These are phyloP conservation scores for Crypturellus undulatus DNA, from an alignment of 2,113 vertebrate species.

Conservation along the genomic window DNA sequence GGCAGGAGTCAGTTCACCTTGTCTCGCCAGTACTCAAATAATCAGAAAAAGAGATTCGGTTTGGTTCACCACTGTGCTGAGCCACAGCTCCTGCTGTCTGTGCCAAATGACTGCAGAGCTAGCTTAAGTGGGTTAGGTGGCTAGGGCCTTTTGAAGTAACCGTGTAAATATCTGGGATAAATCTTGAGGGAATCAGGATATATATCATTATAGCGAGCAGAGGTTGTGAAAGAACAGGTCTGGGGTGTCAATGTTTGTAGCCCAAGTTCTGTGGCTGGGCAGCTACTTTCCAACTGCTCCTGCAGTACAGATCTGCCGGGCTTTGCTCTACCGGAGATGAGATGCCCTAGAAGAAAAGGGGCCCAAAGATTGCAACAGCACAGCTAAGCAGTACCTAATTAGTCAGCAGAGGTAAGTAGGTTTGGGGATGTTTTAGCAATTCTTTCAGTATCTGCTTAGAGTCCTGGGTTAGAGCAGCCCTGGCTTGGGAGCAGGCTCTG, in stretches of 20 bases:
- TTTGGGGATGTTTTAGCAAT: neutral
- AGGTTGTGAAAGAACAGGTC: neutral
- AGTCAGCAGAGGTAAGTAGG: neutral
- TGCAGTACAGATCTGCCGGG: neutral
- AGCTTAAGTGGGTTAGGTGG: neutral
- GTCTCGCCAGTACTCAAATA: neutral
- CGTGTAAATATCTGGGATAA: neutral
- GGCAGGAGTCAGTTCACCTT: neutral
- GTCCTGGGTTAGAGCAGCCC: neutral
- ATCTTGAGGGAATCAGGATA: neutral
- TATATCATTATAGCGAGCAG: neutral
- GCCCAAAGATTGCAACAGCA: neutral
- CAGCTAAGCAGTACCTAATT: too few relatives aligned
- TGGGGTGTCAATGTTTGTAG: neutral
- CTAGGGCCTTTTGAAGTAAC: neutral
- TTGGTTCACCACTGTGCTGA: neutral
- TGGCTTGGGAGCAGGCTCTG: neutral
- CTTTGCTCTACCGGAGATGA: neutral
- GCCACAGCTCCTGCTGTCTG: fast-evolving
- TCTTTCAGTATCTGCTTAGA: neutral
- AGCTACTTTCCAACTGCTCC: neutral
- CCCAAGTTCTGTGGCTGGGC: neutral
- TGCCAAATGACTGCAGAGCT: neutral
- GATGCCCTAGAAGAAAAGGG: neutral
- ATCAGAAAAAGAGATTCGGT: neutral